Evolutionary conservation across 92 coral and sea anemone genomes (phyloP).

Genomic region (Montipora capitata): DNA sequence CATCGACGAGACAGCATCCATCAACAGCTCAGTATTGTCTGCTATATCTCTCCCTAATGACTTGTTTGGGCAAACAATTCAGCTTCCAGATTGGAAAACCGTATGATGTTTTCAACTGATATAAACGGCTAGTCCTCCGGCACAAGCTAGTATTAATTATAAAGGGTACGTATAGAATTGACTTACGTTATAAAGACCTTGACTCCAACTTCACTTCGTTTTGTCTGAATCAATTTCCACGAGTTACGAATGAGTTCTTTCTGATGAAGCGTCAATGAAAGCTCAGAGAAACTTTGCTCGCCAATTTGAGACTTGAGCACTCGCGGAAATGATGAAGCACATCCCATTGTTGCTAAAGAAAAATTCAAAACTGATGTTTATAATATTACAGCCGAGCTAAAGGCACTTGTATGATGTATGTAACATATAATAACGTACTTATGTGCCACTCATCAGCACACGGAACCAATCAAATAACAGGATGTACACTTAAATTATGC

Average conservation of each 20-base stretch:
- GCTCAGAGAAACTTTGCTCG: background rate
- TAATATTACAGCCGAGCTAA: background rate
- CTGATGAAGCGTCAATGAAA: conserved; percentile 16
- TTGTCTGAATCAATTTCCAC: conserved; percentile 36
- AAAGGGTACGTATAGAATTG: background rate
- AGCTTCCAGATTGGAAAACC: background rate
- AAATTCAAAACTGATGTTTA: background rate
- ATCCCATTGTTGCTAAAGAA: conserved; percentile 9
- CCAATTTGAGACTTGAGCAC: background rate
- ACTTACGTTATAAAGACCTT: conserved; percentile 48
- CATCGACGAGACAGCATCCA: too few relatives aligned
- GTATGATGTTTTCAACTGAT: background rate
- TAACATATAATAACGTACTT: background rate
- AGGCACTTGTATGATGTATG: too few relatives aligned
- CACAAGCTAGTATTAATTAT: too few relatives aligned
- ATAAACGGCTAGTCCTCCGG: too few relatives aligned
- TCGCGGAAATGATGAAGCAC: conserved; percentile 16
- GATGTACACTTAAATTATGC: background rate
- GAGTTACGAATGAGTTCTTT: conserved; percentile 34
- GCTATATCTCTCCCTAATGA: too few relatives aligned
- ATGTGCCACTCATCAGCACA: background rate
- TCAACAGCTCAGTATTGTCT: too few relatives aligned
- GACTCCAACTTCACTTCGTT: conserved; percentile 41
- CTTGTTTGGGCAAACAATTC: background rate
- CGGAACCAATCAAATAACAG: conserved; percentile 16